Base-by-base conservation (phyloP, 2,888 invertebrate genomes). In the Ischnus inquisitorius region DNA sequence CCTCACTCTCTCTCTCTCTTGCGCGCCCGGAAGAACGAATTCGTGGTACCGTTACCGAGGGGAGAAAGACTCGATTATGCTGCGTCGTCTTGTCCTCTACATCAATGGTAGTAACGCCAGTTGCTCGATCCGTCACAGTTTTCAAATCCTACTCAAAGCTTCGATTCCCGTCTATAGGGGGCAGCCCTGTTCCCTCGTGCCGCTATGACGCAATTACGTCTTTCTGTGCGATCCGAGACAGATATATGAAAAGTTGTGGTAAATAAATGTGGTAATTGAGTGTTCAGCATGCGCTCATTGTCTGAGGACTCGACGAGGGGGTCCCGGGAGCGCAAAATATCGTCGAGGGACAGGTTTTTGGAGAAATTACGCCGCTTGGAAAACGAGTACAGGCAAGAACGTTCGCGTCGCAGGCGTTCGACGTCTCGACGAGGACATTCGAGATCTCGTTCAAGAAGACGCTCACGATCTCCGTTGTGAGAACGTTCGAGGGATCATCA, bases 191-290 rank as follows among this genome's bases (percentile, higher is more conserved):
- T 67, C 22, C 14, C 60, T 34, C 67, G 25, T 60, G 75, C 2
- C 72, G 60, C 46, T 54, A 6, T n/a, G n/a, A 76, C 48, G 57
- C 81, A 68, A 75, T 81, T 79, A 62, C 60, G 74, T 83, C 64
- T 79, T 77, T 79, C 79, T 83, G 79, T 83, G 79, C 79, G 83
- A 83, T 83, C 75, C 79, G 74, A 43, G 68, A 83, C 83, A 80
- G 83, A 67, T 72, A 28, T 39, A 14, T 60, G 19, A 76, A 71
- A 75, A 83, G 28, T 75, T n/a, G 28, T 28, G 25, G 4, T 1
- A 19, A 54, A 51, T 60, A 41, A 62, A n/a, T 51, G n/a, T 68
- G 28, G 14, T 14, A 28, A 60, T 51, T 22, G 16, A 28, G 25
- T 48, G 54, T 3, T 60, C 60, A 74, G 34, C 4, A 77, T 80